Base-by-base conservation (phyloP, 2,113 vertebrate species). In the Rhizomys pruinosus region DNA sequence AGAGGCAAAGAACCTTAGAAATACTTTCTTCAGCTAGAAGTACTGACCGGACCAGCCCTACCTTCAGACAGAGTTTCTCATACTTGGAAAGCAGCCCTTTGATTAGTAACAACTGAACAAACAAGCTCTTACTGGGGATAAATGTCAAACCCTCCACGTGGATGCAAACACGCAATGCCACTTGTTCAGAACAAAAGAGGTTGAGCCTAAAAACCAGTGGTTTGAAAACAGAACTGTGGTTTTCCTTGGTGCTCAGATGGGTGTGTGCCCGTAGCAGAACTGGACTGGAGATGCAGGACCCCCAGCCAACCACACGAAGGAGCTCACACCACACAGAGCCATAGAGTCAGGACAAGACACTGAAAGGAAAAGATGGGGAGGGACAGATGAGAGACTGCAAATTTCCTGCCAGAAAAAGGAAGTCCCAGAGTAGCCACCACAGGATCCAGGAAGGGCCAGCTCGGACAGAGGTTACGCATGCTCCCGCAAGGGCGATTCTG, bases 401-500 rank as follows among this genome's bases (percentile, higher is more conserved):
- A 84, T 82, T 47, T 73, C 90, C 39, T 42, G 61, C 32, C 69
- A n/a, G 7, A 27, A 47, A 71, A 74, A 10, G 47, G 39, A 72
- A 82, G 69, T 11, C 44, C 63, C 2, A 8, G 17, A 59, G 3
- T 63, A 8, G 42, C 27, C 80, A 64, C 0, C 2, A 29, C 3
- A 15, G 32, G 78, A 39, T 42, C 4, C 39, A 2, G 1, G 22
- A 19, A 66, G 37, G 10, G 13, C 22, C 42, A 13, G 27, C 20
- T 11, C 0, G 0, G 16, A 5, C 32, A 12, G 47, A 52, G 47
- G 11, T 7, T 5, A 5, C 1, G 5, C 10, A 3, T 5, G n/a
- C 16, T 57, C 44, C 44, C 34, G 55, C 34, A 7, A 20, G 1
- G 5, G 55, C 0, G 0, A 32, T 19, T 57, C 17, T 3, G 23